Percentiles rank a stretch among this genome's conserved stretches.
phyloP scores from a whole-genome alignment of 1,140 invertebrate species.

The Drosophila ercepeae region DNA sequence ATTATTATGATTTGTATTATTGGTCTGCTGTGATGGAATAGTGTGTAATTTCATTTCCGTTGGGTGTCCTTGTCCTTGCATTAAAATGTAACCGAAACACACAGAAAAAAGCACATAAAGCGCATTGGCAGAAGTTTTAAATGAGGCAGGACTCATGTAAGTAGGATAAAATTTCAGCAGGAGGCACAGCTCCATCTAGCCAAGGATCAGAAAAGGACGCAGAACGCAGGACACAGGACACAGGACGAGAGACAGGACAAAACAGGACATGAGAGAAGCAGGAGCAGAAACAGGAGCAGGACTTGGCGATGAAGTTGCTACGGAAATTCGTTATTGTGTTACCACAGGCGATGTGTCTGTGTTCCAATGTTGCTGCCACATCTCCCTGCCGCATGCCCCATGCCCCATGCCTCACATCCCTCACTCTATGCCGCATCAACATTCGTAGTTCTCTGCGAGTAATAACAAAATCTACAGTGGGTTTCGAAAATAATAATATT shows the following conservation, averaged over 20 bases:
- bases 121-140: conserved; percentile 50
- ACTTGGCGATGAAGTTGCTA: conserved; percentile 75
- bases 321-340: conserved; percentile 83
- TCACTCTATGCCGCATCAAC: conserved; percentile 4
- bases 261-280: neutral
- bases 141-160: conserved; percentile 66
- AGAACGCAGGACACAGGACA: neutral
- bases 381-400: conserved; percentile 20
- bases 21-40: conserved; percentile 18
- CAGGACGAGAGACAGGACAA: neutral
- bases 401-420: conserved; percentile 11
- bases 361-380: conserved; percentile 64
- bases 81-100: conserved; percentile 26
- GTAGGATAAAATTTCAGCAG: conserved; percentile 71
- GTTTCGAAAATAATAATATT: no score
- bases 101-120: conserved; percentile 35
- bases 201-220: neutral
- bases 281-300: conserved; percentile 30
- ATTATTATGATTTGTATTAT: conserved; percentile 30
- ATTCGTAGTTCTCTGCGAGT: conserved; percentile 25
- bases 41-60: conserved; percentile 62
- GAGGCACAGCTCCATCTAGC: conserved; percentile 15
- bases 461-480: conserved; percentile 57
- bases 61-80: conserved; percentile 21
- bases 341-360: conserved; percentile 82